These are phyloP conservation scores for Sebastes matsubarae DNA, from an alignment of 2,797 vertebrate genomes.

Conservation along the genomic window DNA sequence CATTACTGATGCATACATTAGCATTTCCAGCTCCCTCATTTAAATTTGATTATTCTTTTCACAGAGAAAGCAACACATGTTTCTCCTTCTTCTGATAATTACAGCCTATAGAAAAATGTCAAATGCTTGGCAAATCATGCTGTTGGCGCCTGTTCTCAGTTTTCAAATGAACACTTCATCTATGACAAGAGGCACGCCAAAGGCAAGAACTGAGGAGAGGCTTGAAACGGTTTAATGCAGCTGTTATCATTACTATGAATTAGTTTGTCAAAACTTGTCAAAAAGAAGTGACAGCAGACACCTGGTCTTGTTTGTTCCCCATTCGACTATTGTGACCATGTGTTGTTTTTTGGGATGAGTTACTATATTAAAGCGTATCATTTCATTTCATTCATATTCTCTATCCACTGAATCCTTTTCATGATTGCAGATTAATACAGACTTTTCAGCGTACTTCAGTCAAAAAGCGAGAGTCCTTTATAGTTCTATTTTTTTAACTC, in stretches of 20 bases:
- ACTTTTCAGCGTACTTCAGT: not conserved
- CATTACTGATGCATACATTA: not conserved
- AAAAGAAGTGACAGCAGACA: constrained; percentile 42
- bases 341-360: not conserved
- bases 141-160: constrained; percentile 42
- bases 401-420: not conserved
- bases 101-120: constrained; percentile 36
- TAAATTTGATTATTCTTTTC: constrained; percentile 17
- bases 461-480: not conserved
- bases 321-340: not conserved
- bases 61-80: constrained; percentile 14
- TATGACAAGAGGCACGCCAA: constrained; percentile 38
- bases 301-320: constrained; percentile 21
- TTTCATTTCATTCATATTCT: not conserved
- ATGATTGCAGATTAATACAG: not conserved
- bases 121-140: constrained; percentile 37
- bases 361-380: not conserved
- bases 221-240: constrained; percentile 30
- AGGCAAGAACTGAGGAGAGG: constrained; percentile 24
- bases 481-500: not conserved
- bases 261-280: constrained; percentile 43
- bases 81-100: constrained; percentile 41
- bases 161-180: constrained; percentile 51
- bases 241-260: constrained; percentile 49
- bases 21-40: constrained; percentile 4